Evolutionary conservation across 1,140 invertebrate genomes (phyloP).

Genomic region (Drosophila mojavensis): DNA sequence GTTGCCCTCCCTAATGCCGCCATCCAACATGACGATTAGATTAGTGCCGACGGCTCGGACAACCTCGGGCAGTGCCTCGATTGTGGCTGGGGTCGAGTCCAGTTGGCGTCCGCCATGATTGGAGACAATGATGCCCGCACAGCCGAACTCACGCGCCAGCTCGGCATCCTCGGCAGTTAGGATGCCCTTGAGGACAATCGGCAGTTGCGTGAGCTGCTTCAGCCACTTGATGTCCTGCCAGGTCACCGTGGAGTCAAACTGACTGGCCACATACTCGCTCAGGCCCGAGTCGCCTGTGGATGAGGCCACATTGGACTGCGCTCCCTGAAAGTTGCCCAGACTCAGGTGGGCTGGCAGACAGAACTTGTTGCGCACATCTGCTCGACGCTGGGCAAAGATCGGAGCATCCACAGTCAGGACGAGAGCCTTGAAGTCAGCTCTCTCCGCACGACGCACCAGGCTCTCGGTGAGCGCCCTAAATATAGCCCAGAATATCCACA

Average conservation of each 20-base stretch:
- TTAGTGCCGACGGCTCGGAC: conserved; percentile 89
- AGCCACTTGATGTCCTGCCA: conserved; percentile 96
- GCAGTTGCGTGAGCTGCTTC: conserved; percentile 91
- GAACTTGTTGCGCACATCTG: conserved; percentile 94
- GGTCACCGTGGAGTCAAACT: conserved; percentile 91
- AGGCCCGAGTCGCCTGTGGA: conserved; percentile 88
- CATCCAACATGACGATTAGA: conserved; percentile 94
- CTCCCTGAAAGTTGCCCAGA: conserved; percentile 89
- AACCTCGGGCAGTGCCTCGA: conserved; percentile 94
- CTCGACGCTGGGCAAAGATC: conserved; percentile 87
- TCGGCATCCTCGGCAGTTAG: conserved; percentile 94
- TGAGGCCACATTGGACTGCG: conserved; percentile 85
- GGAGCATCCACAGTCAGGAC: conserved; percentile 95
- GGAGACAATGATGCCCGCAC: conserved; percentile 92
- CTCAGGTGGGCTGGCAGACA: conserved; percentile 90
- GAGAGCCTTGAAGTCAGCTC: conserved; percentile 92
- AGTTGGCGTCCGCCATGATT: conserved; percentile 96
- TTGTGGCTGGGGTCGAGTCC: conserved; percentile 92
- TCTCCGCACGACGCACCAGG: conserved; percentile 92
- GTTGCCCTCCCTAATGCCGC: conserved; percentile 92
- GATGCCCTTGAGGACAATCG: conserved; percentile 95
- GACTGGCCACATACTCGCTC: conserved; percentile 89
- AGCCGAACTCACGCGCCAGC: conserved; percentile 90
- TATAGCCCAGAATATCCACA: neutral
- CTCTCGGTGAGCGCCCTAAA: conserved; percentile 88